Conservation (phyloP, 2,113 vertebrate genomes). For the Glareola pratincola region DNA sequence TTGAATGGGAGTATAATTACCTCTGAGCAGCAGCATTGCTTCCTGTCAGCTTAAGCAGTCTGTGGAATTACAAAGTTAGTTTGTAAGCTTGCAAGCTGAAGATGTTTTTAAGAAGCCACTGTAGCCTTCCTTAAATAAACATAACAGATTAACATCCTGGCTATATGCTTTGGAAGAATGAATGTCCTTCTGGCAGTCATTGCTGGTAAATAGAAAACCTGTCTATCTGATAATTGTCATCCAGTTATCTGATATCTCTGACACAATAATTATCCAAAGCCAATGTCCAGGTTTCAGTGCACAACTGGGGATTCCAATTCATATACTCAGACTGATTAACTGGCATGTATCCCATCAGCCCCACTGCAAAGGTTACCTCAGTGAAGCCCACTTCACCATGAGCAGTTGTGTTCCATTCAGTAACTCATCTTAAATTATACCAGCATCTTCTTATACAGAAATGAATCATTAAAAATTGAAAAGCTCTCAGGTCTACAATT, state of each 20-base stretch:
- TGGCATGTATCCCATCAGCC: slow-evolving; percentile 16
- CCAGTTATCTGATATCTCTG: background rate
- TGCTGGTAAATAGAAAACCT: background rate
- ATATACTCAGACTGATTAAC: slow-evolving; percentile 53
- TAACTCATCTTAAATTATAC: slow-evolving; percentile 1
- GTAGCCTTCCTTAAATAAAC: background rate
- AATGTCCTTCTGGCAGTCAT: background rate
- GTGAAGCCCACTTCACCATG: background rate
- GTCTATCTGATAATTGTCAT: background rate
- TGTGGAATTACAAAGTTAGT: background rate
- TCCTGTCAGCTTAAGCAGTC: background rate
- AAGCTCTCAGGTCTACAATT: slow-evolving; percentile 23
- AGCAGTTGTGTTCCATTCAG: background rate
- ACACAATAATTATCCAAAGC: slow-evolving; percentile 6
- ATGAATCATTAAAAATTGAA: slow-evolving; percentile 40
- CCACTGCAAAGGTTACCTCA: slow-evolving; percentile 37
- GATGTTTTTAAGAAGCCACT: background rate
- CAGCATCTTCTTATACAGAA: slow-evolving; percentile 18
- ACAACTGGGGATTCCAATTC: slow-evolving; percentile 44
- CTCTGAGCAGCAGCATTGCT: background rate
- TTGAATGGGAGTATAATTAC: background rate
- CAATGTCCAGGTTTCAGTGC: slow-evolving; percentile 37
- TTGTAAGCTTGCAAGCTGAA: background rate
- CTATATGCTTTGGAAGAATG: background rate
- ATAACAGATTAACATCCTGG: background rate